Base-by-base conservation (phyloP, 2,888 invertebrate genomes). In the Chloroclystis v-ata region DNA sequence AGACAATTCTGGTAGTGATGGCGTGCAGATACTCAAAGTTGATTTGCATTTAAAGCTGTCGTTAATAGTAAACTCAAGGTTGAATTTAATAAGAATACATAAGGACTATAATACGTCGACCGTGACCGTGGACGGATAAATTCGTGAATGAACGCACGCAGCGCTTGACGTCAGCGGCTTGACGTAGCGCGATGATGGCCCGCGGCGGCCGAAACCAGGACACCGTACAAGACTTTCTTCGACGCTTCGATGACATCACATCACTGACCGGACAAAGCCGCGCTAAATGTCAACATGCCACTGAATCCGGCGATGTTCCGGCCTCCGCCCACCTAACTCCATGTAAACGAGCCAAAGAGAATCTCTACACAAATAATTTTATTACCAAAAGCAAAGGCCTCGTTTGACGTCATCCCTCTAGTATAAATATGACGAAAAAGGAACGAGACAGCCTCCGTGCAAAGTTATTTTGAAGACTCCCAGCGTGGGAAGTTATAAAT, bases 81-180 rank as follows among this genome's bases (percentile, higher is more conserved):
- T 32, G 44, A 32, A 40, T 33, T 12, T 39, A 24, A 41, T 16
- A 43, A 25, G 35, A 29, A 26, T 45, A 41, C 26, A 28, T 20
- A 33, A 33, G 33, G 10, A 14, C 14, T 44, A 42, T 49, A 49
- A 45, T 52, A 57, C 60, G 56, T 41, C 62, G 74, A 54, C 78
- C 78, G 61, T 75, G 79, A 76, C 75, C 78, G 70, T 76, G 75
- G 58, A 49, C 46, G 50, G 67, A 70, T 73, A 72, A 75, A 69
- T 78, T 82, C 69, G 81, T 83, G 83, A 85, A 84, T 84, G 82
- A 79, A 80, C 69, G 75, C 78, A 78, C 75, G 74, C 72, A 61
- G 38, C 57, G 54, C 51, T 65, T 77, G 76, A 82, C 82, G 82
- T 82, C 78, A 77, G 57, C 46, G 52, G 50, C 37, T 38, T 77